These are phyloP conservation scores for Aricia agestis DNA, from an alignment of 1,140 invertebrate species.

Conservation along the genomic window DNA sequence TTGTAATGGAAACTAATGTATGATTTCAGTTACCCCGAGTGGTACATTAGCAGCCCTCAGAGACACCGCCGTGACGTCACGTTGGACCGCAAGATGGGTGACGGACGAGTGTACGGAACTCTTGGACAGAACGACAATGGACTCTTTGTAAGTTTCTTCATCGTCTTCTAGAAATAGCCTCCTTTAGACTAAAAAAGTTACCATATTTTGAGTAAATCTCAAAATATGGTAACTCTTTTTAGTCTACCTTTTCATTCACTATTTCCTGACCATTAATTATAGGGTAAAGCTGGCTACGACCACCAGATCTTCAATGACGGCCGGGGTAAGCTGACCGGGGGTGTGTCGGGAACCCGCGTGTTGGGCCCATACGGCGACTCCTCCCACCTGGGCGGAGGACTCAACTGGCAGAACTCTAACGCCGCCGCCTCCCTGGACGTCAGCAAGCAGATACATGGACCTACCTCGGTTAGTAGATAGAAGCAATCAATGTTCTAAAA, in stretches of 20 bases:
- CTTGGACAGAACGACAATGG: constrained; percentile 45
- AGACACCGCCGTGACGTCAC: constrained; percentile 42
- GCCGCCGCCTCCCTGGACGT: constrained; percentile 42
- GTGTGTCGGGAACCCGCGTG: constrained; percentile 41
- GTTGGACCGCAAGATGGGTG: constrained; percentile 32
- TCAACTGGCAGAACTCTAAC: constrained; percentile 44
- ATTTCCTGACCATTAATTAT: not conserved
- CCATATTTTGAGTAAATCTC: no score
- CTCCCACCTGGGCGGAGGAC: constrained; percentile 39
- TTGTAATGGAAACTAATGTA: not conserved
- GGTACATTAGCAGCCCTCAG: constrained; percentile 28
- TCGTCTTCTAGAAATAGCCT: not conserved
- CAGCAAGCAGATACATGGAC: constrained; percentile 46
- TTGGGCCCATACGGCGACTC: constrained; percentile 42
- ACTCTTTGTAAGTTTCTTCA: constrained; percentile 41
- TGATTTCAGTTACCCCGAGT: constrained; percentile 35
- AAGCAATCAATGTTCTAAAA: no score
- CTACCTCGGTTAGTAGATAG: constrained; percentile 38
- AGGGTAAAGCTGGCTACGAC: constrained; percentile 50
- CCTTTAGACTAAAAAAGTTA: no score
- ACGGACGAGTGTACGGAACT: constrained; percentile 44
- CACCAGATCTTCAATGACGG: constrained; percentile 47
- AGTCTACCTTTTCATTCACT: no score
- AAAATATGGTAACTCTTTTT: no score
- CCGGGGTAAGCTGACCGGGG: constrained; percentile 40